Evolutionary conservation across 2,113 vertebrate genomes (phyloP).

Genomic region (Cervus canadensis): DNA sequence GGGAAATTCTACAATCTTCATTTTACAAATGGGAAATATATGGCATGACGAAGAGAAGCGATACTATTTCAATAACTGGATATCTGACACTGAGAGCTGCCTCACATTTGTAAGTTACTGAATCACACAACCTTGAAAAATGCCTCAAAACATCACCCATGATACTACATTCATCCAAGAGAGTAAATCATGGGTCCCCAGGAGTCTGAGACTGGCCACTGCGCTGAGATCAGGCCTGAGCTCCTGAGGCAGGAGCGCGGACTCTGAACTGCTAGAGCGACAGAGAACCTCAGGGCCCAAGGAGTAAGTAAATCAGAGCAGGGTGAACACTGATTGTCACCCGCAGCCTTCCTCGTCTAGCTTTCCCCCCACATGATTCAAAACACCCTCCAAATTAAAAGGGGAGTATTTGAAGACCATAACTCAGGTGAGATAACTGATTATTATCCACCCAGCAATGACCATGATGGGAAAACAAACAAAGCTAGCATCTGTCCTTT

Average conservation of each 20-base stretch:
- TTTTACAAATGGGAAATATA: neutral
- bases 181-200: neutral
- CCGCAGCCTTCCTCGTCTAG: neutral
- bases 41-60: neutral
- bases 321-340: neutral
- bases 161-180: neutral
- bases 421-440: neutral
- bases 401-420: neutral
- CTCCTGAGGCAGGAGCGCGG: neutral
- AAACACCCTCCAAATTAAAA: neutral
- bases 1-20: neutral
- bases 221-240: neutral
- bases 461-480: neutral
- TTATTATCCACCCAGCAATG: neutral
- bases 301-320: neutral
- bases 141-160: neutral
- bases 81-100: neutral
- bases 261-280: neutral
- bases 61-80: neutral
- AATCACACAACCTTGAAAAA: neutral
- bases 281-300: neutral
- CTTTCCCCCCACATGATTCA: neutral
- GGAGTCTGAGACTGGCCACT: fast-evolving
- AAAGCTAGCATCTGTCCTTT: neutral
- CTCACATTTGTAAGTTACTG: neutral